Conservation (phyloP, 2,888 invertebrate species). For the Fragum sueziense region DNA sequence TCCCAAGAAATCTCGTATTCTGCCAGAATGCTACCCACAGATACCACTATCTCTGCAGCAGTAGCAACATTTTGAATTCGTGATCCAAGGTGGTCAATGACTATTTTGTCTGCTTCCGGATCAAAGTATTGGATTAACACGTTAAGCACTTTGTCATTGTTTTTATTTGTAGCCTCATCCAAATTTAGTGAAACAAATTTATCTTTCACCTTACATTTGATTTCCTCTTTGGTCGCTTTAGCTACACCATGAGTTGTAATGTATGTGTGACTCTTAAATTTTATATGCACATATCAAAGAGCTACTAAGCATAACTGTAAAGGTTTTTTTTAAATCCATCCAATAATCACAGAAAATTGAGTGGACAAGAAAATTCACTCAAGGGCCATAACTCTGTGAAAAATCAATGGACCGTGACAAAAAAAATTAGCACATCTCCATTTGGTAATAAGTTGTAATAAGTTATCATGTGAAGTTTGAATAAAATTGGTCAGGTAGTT, state of each 20-base stretch:
- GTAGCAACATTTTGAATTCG: constrained; percentile 33
- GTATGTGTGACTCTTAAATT: no score
- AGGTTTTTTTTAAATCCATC: no score
- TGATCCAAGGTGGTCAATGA: constrained; percentile 26
- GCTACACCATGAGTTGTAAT: constrained; percentile 33
- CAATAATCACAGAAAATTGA: no score
- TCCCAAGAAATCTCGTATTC: constrained; percentile 34
- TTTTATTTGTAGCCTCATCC: constrained; percentile 45
- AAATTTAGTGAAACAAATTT: constrained; percentile 30
- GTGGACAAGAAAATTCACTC: no score
- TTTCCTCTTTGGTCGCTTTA: constrained; percentile 29
- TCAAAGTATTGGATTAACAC: constrained; percentile 36
- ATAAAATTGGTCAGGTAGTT: no score
- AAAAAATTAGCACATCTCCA: no score
- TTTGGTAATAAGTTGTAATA: no score
- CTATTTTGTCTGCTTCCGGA: constrained; percentile 5
- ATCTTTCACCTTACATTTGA: constrained; percentile 17
- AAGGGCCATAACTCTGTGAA: no score
- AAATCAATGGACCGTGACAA: no score
- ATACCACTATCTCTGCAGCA: constrained; percentile 21
- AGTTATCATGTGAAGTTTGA: no score
- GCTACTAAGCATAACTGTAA: no score
- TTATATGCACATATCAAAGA: no score
- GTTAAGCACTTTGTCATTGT: constrained; percentile 40
- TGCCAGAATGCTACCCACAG: constrained; percentile 20